A percentile compares a stretch with the other conserved stretches of the same genome.
Conservation (phyloP, 1,140 invertebrate species). For the Centruroides sculpturatus region DNA sequence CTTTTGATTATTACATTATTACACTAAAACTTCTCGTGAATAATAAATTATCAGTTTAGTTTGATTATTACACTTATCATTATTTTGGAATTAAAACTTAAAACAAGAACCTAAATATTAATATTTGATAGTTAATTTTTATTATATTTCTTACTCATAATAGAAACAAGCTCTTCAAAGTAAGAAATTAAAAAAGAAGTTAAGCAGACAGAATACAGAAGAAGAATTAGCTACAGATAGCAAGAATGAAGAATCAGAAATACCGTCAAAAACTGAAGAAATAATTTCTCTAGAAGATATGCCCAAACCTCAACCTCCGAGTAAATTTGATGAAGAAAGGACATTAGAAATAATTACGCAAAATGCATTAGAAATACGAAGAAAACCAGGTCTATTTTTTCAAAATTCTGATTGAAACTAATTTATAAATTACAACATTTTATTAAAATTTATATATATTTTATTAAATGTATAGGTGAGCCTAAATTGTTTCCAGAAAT, state of each 20-base stretch:
- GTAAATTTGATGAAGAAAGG: slow-evolving; percentile 7
- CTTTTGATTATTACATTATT: too few relatives aligned
- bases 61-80: too few relatives aligned
- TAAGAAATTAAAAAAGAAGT: slow-evolving; percentile 13
- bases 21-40: too few relatives aligned
- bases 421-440: too few relatives aligned
- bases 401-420: too few relatives aligned
- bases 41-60: too few relatives aligned
- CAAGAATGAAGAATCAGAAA: background rate
- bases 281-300: slow-evolving; percentile 6
- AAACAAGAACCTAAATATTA: too few relatives aligned
- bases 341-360: slow-evolving; percentile 16
- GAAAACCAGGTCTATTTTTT: slow-evolving; percentile 22
- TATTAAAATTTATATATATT: background rate
- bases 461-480: slow-evolving; percentile 22
- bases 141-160: background rate
- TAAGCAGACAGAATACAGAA: slow-evolving; percentile 2
- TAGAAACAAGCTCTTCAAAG: slow-evolving; percentile 15
- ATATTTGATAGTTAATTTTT: background rate
- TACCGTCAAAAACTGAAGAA: slow-evolving; percentile 6
- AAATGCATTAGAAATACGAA: slow-evolving; percentile 22
- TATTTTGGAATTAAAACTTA: too few relatives aligned
- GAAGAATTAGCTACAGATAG: background rate
- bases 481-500: slow-evolving; percentile 27
- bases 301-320: slow-evolving; percentile 6